phyloP scores from a whole-genome alignment of 2,113 vertebrate species.

The Steatornis caripensis region DNA sequence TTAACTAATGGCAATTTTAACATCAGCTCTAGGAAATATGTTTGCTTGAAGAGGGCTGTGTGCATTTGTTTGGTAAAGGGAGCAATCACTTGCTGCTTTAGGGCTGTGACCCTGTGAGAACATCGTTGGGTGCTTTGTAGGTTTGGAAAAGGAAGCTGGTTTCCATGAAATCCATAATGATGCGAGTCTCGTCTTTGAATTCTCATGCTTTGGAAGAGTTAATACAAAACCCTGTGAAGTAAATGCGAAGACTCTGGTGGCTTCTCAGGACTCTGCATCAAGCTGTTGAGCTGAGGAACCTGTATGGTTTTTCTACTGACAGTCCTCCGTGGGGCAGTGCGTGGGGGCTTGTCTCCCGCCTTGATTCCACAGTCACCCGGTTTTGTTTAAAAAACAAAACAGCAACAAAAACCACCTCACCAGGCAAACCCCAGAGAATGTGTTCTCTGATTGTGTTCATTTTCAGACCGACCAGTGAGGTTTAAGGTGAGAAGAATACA shows the following conservation, averaged over 20 bases:
- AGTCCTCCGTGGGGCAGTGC: accelerated
- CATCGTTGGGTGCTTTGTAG: not conserved
- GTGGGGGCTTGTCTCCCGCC: not conserved
- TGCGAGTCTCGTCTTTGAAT: not conserved
- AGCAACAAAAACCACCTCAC: accelerated
- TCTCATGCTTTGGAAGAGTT: not conserved
- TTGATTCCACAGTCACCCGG: not conserved
- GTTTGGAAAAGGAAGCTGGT: not conserved
- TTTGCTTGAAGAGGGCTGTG: not conserved
- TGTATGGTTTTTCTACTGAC: not conserved
- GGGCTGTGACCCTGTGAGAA: not conserved
- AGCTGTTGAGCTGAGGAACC: not conserved
- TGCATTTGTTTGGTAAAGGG: not conserved
- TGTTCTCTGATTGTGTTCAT: not conserved
- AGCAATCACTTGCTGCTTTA: not conserved
- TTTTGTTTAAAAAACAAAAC: accelerated
- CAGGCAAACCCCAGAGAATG: not conserved
- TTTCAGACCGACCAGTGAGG: not conserved
- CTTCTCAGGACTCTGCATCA: not conserved
- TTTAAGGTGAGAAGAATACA: not conserved
- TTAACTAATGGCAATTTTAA: not conserved
- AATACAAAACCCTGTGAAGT: not conserved
- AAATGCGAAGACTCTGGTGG: not conserved
- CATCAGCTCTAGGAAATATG: not conserved
- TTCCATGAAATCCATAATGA: not conserved